Base-by-base conservation (phyloP, 2,888 invertebrate genomes). In the Therioaphis trifolii region DNA sequence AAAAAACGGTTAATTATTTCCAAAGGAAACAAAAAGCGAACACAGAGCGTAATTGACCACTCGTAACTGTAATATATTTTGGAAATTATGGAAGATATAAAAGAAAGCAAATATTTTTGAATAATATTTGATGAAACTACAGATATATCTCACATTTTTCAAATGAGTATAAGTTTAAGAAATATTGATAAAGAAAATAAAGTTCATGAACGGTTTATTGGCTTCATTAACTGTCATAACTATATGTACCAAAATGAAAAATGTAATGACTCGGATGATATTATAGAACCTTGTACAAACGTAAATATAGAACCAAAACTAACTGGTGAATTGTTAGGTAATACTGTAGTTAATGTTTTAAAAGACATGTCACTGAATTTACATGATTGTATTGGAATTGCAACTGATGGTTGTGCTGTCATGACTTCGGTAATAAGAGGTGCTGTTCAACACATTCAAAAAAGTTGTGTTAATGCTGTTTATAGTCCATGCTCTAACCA, bases 61-160 rank as follows among this genome's bases (percentile, higher is more conserved):
- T n/a, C n/a, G n/a, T n/a, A n/a, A n/a, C n/a, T n/a, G n/a, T n/a
- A n/a, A n/a, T n/a, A n/a, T n/a, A n/a, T n/a, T n/a, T n/a, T n/a
- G n/a, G n/a, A n/a, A n/a, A n/a, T n/a, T n/a, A n/a, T n/a, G n/a
- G n/a, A n/a, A n/a, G n/a, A n/a, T n/a, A n/a, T n/a, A n/a, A n/a
- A n/a, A n/a, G n/a, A n/a, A n/a, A n/a, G n/a, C n/a, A n/a, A n/a
- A n/a, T n/a, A n/a, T n/a, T n/a, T n/a, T n/a, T n/a, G n/a, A n/a
- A n/a, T n/a, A n/a, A n/a, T n/a, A n/a, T n/a, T n/a, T n/a, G n/a
- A n/a, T n/a, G n/a, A 46, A 84, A 88, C 87, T 12, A 87, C 87
- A 46, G 87, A 87, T 84, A 85, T 86, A 21, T 72, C 86, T 52
- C 86, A 87, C 69, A 86, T 43, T 40, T 75, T 58, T 55, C 75